Base-by-base conservation (phyloP, 1,140 invertebrate genomes). In the Megalopta genalis region DNA sequence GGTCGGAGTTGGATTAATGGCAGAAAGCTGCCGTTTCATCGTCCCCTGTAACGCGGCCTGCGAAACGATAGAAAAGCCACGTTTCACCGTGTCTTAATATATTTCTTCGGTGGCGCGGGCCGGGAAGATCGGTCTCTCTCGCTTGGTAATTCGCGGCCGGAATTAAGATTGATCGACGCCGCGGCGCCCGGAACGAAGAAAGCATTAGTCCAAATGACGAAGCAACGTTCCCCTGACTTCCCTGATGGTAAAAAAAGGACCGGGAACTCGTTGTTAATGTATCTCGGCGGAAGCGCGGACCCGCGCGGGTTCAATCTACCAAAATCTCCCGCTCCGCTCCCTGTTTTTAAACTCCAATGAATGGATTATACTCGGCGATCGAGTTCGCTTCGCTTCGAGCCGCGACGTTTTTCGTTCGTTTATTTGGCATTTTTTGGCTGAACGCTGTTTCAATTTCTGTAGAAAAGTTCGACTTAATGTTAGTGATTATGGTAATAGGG, bases 121-220 rank as follows among this genome's bases (percentile, higher is more conserved):
- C 3, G 39, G 21, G 21, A n/a, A 39, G 32, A 64, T 77, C 74
- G 21, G 67, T 37, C 59, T 63, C 59, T 63, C 25, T 63, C 76
- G 27, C n/a, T 18, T 16, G 59, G 67, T 64, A 77, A 72, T 77
- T 77, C 64, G 52, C 46, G 59, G 27, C 46, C n/a, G n/a, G 76
- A 72, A 78, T 78, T 72, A 72, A 78, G 76, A 78, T 78, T 72
- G 76, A 78, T 78, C 69, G 76, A 4, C 32, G 32, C 37, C 37
- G 32, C 8, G n/a, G 32, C 8, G n/a, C 9, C 76, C 27, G 59
- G 59, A 23, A 71, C 68, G 60, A 78, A 64, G 68, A 54, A 72
- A 72, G 46, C 68, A 72, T 72, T 64, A 71, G 68, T 25, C 18
- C 57, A 60, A 77, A 62, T 71, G 67, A 77, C 75, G 75, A 63